phyloP scores from a whole-genome alignment of 2,797 vertebrate genomes.

The Anguilla anguilla region DNA sequence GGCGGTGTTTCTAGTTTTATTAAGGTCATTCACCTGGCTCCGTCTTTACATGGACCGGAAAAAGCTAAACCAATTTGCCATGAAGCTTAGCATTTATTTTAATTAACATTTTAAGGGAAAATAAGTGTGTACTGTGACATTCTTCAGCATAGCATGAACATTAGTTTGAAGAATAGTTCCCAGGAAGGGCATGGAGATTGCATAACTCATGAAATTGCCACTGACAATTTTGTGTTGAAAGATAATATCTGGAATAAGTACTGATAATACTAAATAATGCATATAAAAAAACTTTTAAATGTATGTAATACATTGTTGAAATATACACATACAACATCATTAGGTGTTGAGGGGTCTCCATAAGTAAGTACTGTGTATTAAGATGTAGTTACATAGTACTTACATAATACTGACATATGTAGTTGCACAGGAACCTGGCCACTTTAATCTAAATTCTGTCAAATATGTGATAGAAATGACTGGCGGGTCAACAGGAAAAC shows the following conservation, averaged over 20 bases:
- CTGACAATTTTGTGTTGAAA: neutral
- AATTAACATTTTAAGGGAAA: neutral
- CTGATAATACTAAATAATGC: neutral
- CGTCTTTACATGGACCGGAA: neutral
- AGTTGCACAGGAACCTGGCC: neutral
- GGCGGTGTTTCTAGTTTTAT: neutral
- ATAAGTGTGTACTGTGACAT: neutral
- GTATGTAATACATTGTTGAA: neutral
- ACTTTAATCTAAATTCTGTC: neutral
- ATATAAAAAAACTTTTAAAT: neutral
- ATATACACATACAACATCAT: neutral
- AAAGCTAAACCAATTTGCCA: neutral
- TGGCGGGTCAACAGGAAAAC: neutral
- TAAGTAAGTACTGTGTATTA: neutral
- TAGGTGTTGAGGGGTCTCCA: neutral
- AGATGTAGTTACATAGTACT: neutral
- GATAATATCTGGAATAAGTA: neutral
- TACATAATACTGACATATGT: neutral
- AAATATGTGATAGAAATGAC: neutral
- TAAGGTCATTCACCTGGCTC: neutral
- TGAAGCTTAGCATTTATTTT: neutral
- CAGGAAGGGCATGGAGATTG: neutral
- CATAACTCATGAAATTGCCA: neutral
- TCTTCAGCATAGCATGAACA: neutral
- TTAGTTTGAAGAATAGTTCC: neutral